Evolutionary conservation across 2,888 invertebrate species (phyloP), one percentile per base, ranked within the genome.

Genomic region (Pimpla rufipes): DNA sequence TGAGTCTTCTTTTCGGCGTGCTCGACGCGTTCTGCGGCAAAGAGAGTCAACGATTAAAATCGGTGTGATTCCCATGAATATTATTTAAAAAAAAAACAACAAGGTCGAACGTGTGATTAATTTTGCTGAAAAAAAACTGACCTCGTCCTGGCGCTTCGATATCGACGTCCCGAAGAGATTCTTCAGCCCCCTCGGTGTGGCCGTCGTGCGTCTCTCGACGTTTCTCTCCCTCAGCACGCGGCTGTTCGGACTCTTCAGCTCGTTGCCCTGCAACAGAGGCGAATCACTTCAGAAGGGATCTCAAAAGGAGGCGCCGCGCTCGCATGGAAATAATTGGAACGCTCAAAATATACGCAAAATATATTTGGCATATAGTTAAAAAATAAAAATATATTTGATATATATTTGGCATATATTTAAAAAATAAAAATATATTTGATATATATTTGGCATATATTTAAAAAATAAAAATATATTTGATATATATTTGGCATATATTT

Each of bases 141-240:
- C 92, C 88, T 92, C 92, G 47, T 92, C 92, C 76, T 90, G 91
- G n/a, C 90, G 89, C 78, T 85, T 90, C 23, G 88, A 85, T 35
- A 83, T 79, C 8, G 89, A 88, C 59, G 84, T 88, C 21, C 87
- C 86, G 47, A 90, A 92, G 3, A 92, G 84, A 79, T 87, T 89
- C 47, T 88, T 92, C 37, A 92, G 68, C 40, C 90, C 84, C n/a
- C 89, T 88, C n/a, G 92, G 92, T 18, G 92, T 92, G 2, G 88
- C 87, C 3, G 90, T 90, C 13, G 89, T 85, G n/a, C 87, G 87
- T 75, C 90, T 90, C 0, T 92, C 92, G 10, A 81, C 86, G 82
- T 92, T 92, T 77, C 89, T 88, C 57, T 92, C 92, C 71, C 85
- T 90, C 35, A 92, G 85, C 62, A 91, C 84, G 76, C 89, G 89